phyloP scores from a whole-genome alignment of 2,113 vertebrate genomes.

The Sinocyclocheilus maitianheensis region DNA sequence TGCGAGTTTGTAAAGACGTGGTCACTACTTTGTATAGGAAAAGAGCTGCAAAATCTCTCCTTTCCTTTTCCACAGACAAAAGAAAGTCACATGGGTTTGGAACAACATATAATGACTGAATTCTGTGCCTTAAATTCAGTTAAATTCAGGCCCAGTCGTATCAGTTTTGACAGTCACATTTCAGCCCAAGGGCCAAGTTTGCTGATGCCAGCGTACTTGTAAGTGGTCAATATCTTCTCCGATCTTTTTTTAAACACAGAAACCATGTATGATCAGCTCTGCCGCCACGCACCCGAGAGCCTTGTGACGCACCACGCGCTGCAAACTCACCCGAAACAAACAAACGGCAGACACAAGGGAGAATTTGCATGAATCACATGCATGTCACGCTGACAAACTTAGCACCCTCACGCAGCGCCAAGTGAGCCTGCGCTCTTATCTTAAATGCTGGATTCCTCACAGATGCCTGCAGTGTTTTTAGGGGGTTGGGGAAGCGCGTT shows the following conservation, averaged over 20 bases:
- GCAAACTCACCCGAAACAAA: constrained; percentile 14
- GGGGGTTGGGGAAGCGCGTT: constrained; percentile 29
- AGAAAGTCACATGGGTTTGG: neutral
- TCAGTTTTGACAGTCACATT: constrained; percentile 47
- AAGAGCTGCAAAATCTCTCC: neutral
- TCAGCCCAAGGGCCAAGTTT: constrained; percentile 13
- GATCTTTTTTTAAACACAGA: constrained; percentile 46
- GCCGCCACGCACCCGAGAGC: too few relatives aligned
- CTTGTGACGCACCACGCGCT: neutral
- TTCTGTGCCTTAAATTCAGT: neutral
- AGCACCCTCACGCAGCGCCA: neutral
- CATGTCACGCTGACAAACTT: constrained; percentile 29
- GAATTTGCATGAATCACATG: constrained; percentile 56
- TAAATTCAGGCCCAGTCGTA: neutral
- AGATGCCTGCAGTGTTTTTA: constrained; percentile 46
- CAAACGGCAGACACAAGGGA: constrained; percentile 20
- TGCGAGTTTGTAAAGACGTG: neutral
- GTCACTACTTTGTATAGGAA: neutral
- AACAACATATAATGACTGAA: neutral
- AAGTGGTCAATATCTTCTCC: constrained; percentile 55
- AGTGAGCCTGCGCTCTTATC: constrained; percentile 54
- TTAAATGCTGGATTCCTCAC: constrained; percentile 57
- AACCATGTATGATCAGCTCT: constrained; percentile 16
- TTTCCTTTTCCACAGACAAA: neutral
- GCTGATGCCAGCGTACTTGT: neutral